phyloP scores from a whole-genome alignment of 2,113 vertebrate genomes.

The Addax nasomaculatus region DNA sequence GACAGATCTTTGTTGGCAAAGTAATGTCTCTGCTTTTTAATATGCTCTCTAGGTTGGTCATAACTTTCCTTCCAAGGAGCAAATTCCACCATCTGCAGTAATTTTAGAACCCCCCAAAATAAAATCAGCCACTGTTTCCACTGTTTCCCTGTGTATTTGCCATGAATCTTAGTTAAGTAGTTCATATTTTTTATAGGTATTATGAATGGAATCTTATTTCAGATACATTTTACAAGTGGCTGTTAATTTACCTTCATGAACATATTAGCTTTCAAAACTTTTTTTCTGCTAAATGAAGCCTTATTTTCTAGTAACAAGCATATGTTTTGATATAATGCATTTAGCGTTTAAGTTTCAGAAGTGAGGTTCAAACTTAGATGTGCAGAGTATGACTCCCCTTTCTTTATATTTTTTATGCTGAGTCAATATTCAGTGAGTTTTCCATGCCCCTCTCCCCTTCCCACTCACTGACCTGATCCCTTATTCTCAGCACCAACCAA shows the following conservation, averaged over 20 bases:
- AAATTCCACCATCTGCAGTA: not conserved
- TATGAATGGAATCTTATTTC: constrained; percentile 12
- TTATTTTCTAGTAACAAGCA: not conserved
- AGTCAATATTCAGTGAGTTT: not conserved
- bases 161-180: not conserved
- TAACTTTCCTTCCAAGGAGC: not conserved
- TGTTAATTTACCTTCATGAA: not conserved
- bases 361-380: not conserved
- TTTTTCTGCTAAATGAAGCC: not conserved
- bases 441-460: rapidly evolving
- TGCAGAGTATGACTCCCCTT: not conserved
- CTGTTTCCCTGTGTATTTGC: not conserved
- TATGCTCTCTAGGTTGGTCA: not conserved
- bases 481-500: not conserved
- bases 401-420: not conserved
- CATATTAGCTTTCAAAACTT: not conserved
- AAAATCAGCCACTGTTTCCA: not conserved
- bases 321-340: not conserved
- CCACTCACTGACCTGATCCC: not conserved
- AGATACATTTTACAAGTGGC: constrained; percentile 8
- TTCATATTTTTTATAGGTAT: constrained; percentile 39
- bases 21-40: not conserved
- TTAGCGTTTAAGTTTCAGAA: not conserved
- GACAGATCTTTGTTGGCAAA: rapidly evolving
- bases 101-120: not conserved